These are phyloP conservation scores for Pygathrix nemaeus DNA, from an alignment of 2,113 vertebrate genomes.

Conservation along the genomic window DNA sequence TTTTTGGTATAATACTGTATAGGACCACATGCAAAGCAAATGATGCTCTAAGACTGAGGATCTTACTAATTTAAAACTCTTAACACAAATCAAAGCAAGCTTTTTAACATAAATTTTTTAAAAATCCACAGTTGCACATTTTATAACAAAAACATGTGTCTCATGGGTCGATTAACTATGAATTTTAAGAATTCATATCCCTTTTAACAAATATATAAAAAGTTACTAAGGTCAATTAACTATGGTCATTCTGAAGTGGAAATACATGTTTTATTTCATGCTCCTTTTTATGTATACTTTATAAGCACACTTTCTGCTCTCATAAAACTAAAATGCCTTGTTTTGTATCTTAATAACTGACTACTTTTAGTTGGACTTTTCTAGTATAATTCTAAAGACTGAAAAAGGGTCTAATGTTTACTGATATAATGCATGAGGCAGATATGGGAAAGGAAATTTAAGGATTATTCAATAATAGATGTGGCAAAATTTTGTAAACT, in stretches of 20 bases:
- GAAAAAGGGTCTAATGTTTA: neutral
- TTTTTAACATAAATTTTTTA: constrained; percentile 7
- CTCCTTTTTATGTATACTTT: constrained; percentile 8
- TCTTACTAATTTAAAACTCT: constrained; percentile 32
- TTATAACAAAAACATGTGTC: constrained; percentile 10
- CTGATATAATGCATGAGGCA: neutral
- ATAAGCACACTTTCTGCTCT: neutral
- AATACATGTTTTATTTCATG: constrained; percentile 35
- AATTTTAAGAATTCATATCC: neutral
- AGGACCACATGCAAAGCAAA: constrained; percentile 30
- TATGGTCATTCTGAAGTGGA: neutral
- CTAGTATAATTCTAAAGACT: constrained; percentile 7
- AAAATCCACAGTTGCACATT: neutral
- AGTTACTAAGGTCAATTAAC: constrained; percentile 21
- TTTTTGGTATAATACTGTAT: constrained; percentile 17
- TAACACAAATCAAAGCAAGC: constrained; percentile 32
- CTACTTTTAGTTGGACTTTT: neutral
- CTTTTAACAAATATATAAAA: constrained; percentile 5
- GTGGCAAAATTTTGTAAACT: constrained; percentile 21
- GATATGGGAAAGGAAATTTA: neutral
- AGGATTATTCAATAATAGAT: neutral
- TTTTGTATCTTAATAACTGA: constrained; percentile 29
- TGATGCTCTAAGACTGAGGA: constrained; percentile 10
- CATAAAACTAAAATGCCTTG: constrained; percentile 11
- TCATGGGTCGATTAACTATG: neutral